phyloP scores from a whole-genome alignment of 2,797 vertebrate species.

The Alcedo atthis region DNA sequence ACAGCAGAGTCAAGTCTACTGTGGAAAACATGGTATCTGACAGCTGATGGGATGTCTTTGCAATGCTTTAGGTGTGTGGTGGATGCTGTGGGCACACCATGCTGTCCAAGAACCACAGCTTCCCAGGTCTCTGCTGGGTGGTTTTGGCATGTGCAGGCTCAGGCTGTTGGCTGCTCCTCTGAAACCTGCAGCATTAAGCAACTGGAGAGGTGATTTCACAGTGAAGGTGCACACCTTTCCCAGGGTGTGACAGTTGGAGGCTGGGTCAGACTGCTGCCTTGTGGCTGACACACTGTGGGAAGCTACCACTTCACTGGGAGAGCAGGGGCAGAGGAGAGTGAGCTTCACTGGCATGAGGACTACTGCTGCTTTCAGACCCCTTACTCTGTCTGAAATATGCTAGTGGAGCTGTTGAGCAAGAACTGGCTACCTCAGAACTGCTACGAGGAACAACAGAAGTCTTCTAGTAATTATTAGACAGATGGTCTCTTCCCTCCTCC shows the following conservation, averaged over 20 bases:
- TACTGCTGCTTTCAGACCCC: neutral
- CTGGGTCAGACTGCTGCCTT: neutral
- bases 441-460: neutral
- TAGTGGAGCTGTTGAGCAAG: neutral
- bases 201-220: neutral
- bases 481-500: slow-evolving; percentile 60
- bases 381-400: neutral
- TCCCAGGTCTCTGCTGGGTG: neutral
- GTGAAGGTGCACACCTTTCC: neutral
- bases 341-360: neutral
- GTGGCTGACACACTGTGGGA: slow-evolving; percentile 53
- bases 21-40: neutral
- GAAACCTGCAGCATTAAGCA: slow-evolving; percentile 19
- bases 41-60: neutral
- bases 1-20: neutral
- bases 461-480: slow-evolving; percentile 46
- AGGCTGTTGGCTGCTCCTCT: rapidly evolving
- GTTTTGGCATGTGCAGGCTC: neutral
- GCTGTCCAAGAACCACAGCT: rapidly evolving
- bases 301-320: slow-evolving; percentile 28
- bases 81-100: neutral
- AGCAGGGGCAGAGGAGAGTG: neutral
- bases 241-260: slow-evolving; percentile 17
- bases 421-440: neutral
- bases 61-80: neutral